Evolutionary conservation across 2,113 vertebrate genomes (phyloP).

Genomic region (Gambusia affinis): DNA sequence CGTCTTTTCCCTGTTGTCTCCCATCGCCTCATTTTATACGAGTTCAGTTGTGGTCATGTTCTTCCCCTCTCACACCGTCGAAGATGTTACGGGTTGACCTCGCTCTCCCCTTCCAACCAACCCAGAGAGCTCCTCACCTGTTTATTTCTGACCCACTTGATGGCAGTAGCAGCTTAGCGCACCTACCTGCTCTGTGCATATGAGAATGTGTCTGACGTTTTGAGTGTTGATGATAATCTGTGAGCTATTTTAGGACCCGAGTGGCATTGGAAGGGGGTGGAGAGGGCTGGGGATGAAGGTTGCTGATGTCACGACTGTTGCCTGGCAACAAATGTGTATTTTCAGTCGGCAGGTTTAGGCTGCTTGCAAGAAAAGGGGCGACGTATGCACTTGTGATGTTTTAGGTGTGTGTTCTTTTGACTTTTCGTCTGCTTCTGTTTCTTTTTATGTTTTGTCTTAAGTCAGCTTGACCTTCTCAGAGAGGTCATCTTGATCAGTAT

Average conservation of each 20-base stretch:
- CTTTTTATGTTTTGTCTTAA: neutral
- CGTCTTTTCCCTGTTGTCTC: neutral
- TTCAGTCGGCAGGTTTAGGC: conserved; percentile 71
- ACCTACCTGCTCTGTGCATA: conserved; percentile 21
- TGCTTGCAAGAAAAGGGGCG: conserved; percentile 43
- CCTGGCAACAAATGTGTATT: conserved; percentile 79
- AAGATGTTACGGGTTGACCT: neutral
- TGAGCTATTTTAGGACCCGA: conserved; percentile 78
- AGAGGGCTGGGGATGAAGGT: conserved; percentile 63
- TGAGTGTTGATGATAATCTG: conserved; percentile 76
- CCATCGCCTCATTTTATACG: neutral
- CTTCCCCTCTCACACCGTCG: neutral
- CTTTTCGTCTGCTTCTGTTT: conserved; percentile 12
- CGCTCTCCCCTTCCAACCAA: neutral
- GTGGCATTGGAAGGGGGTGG: conserved; percentile 53
- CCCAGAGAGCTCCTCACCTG: neutral
- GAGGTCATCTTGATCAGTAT: neutral
- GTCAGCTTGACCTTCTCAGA: neutral
- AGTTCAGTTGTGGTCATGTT: neutral
- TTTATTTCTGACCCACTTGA: conserved; percentile 2
- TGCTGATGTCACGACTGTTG: conserved; percentile 82
- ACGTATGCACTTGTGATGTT: conserved; percentile 18
- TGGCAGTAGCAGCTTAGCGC: neutral
- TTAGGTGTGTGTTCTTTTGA: conserved; percentile 1
- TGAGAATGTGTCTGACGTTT: conserved; percentile 58